Evolutionary conservation across 37 sponge, comb jelly and placozoan species (phyloP), one percentile per base, ranked within the genome.

Genomic region (Geodia barretti): DNA sequence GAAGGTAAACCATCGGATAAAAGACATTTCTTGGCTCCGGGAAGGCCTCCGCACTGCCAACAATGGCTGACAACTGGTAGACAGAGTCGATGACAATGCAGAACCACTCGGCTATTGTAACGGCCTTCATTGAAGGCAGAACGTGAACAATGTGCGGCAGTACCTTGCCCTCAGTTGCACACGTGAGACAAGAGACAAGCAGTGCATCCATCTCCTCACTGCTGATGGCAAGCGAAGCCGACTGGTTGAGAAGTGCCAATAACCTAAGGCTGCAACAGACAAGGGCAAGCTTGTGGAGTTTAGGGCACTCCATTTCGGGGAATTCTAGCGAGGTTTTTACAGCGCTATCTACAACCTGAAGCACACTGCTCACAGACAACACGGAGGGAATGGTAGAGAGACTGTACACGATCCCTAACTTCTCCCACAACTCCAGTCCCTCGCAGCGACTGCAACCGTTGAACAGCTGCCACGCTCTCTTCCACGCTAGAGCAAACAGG

Each of bases 161-260:
- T 17, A 47, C 14, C 5, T 70, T 74, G 8, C 54, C 17, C 1
- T 54, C 77, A 33, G 76, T 36, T 2, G 29, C 21, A 32, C 62
- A 80, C 17, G 39, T 37, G 41, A 87, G 41, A 70, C 33, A 58
- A 19, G 82, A 59, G 20, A 80, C 69, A 1, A 81, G 7, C 2
- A 87, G 67, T 1, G 88, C 88, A 39, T 87, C 82, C 7, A 74
- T 37, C 41, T 86, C 80, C 1, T 60, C 14, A 47, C 14, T 14
- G 14, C 11, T 47, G 14, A 47, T 47, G 14, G 54, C 54, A 17
- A 47, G 14, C 7, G 54, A 47, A 14, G 54, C 7, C 14, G 54
- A 7, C 54, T 36, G 37, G 71, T 84, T 76, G 39, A 42, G 31
- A 9, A 19, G n/a, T 14, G 41, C 34, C 78, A 77, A 70, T 31